Percentiles rank a stretch among this genome's conserved stretches.
Evolutionary conservation across 1,140 invertebrate genomes (phyloP).

Genomic region (Rhyacophila brunnea): DNA sequence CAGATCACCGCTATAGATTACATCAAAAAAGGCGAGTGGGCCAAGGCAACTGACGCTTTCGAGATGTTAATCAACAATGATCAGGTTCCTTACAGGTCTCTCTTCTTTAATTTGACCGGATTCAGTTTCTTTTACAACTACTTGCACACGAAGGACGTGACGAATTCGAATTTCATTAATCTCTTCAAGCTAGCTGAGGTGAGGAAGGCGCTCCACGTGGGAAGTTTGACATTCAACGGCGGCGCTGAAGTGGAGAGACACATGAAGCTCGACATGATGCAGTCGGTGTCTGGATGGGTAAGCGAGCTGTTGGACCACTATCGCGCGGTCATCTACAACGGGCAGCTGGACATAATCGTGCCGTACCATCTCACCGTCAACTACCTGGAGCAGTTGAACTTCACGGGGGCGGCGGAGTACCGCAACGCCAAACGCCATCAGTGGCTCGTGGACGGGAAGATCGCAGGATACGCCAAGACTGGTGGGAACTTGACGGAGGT

Average conservation of each 20-base stretch:
- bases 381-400: constrained; percentile 68
- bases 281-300: constrained; percentile 76
- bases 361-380: constrained; percentile 75
- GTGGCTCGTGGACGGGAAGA: constrained; percentile 67
- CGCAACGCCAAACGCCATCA: constrained; percentile 61
- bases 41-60: constrained; percentile 67
- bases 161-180: constrained; percentile 48
- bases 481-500: constrained; percentile 75
- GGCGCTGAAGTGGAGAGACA: constrained; percentile 62
- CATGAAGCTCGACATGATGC: constrained; percentile 77
- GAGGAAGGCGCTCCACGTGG: constrained; percentile 78
- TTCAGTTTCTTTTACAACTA: constrained; percentile 81
- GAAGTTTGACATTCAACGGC: constrained; percentile 69
- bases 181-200: constrained; percentile 62
- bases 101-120: constrained; percentile 79
- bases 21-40: constrained; percentile 63
- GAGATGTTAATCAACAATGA: constrained; percentile 73
- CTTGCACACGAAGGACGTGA: constrained; percentile 56
- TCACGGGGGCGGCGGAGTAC: constrained; percentile 65
- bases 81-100: constrained; percentile 57
- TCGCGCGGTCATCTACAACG: constrained; percentile 74
- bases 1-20: constrained; percentile 58
- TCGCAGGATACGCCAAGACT: constrained; percentile 77
- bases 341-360: constrained; percentile 83
- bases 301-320: constrained; percentile 67